Evolutionary conservation across 2,113 vertebrate species (phyloP), one percentile per base, ranked within the genome.

Genomic region (Tetrao urogallus): DNA sequence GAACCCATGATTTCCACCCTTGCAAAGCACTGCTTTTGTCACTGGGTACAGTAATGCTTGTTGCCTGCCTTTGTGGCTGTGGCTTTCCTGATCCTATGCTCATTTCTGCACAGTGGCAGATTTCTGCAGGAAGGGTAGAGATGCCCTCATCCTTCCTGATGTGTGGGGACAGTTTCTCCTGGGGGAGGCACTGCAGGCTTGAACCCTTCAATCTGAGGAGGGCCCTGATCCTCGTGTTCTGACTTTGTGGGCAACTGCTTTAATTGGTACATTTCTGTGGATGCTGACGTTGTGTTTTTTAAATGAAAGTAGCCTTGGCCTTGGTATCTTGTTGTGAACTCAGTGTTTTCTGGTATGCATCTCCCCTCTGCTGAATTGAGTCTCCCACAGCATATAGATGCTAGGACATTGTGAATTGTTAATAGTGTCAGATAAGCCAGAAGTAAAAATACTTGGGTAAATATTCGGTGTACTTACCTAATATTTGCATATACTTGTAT

Each of bases 301-400:
- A 65, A 92, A 91, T 82, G 32, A 79, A 87, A 87, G 48, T 92
- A 85, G 82, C 92, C 84, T 91, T 94, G 89, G 74, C 89, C 56
- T 91, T 34, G 6, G 50, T 50, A 38, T 83, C 60, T 86, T 63
- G 1, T 82, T 67, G 67, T 91, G 85, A 93, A 73, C 84, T 76
- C 63, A 5, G 20, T 88, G 71, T 82, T 92, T 92, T 80, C 82
- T 79, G 85, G 18, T 38, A 13, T 45, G 58, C 21, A 7, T 88
- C 76, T 82, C 75, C 24, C 20, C 63, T 72, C 50, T 66, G n/a
- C 45, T 81, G 48, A 50, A 38, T 28, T 80, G 56, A 86, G 40
- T 74, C 8, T 89, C 48, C 63, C 9, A 3, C 36, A 48, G 56
- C 54, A 19, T 74, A 80, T 81, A 71, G 75, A 8, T 83, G 18